These are phyloP conservation scores for Chelonus insularis DNA, from an alignment of 1,140 invertebrate genomes.

Conservation along the genomic window DNA sequence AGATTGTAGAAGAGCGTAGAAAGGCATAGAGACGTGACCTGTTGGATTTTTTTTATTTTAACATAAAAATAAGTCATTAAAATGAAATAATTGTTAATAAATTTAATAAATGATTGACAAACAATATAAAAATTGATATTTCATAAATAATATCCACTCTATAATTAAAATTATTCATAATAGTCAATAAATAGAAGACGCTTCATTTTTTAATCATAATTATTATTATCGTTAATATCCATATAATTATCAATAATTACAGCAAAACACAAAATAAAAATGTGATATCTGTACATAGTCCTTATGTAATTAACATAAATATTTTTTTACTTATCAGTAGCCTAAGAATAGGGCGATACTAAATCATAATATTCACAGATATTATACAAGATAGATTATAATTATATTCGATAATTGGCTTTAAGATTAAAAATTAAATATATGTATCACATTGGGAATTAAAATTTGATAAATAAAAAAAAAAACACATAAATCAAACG, in stretches of 20 bases:
- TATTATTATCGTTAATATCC: conserved; percentile 63
- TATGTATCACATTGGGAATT: too few species aligned
- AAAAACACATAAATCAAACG: too few species aligned
- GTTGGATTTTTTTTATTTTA: too few species aligned
- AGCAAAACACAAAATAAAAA: conserved; percentile 62
- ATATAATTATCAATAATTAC: conserved; percentile 63
- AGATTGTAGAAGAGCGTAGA: too few species aligned
- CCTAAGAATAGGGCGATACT: conserved; percentile 61
- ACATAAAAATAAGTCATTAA: too few species aligned
- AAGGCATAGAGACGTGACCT: too few species aligned
- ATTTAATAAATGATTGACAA: too few species aligned
- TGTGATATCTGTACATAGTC: conserved; percentile 59
- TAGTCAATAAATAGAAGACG: not conserved
- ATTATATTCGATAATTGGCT: too few species aligned
- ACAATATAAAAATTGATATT: not conserved
- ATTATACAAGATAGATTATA: conserved; percentile 60
- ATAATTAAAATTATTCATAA: too few species aligned
- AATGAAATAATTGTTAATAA: not conserved
- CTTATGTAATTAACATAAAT: conserved; percentile 60
- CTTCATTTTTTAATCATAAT: conserved; percentile 58
- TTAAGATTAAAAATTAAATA: too few species aligned
- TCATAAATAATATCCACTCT: not conserved
- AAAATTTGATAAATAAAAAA: too few species aligned
- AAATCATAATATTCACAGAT: conserved; percentile 62
- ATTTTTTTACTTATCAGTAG: conserved; percentile 52